A percentile compares a stretch with the other conserved stretches of the same genome.
Conservation (phyloP, 2,888 invertebrate species). For the Platerodrilus igneus region DNA sequence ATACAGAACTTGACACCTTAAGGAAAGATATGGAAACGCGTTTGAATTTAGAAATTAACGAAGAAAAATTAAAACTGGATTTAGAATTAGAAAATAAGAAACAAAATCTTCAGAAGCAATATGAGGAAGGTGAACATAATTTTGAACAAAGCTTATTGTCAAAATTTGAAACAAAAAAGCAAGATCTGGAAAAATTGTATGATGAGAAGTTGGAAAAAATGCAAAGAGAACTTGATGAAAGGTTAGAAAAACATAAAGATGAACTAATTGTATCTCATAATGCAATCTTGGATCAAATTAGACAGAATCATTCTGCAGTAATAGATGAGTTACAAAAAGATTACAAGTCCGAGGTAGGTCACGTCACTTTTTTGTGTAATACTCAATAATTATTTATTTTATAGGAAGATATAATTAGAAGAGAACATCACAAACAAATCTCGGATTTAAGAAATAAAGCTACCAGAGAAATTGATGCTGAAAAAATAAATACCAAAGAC, state of each 20-base stretch:
- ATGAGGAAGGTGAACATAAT: constrained; percentile 34
- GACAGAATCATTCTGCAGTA: constrained; percentile 56
- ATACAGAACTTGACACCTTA: constrained; percentile 49
- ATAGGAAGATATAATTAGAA: constrained; percentile 63
- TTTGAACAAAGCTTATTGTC: constrained; percentile 43
- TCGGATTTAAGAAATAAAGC: constrained; percentile 60
- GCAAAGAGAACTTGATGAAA: constrained; percentile 52
- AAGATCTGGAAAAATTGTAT: constrained; percentile 50
- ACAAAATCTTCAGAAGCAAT: constrained; percentile 41
- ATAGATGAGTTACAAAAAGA: constrained; percentile 60
- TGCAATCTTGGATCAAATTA: constrained; percentile 52
- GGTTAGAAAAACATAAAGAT: constrained; percentile 48
- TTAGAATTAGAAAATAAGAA: constrained; percentile 50
- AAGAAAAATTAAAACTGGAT: constrained; percentile 43
- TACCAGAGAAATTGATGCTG: constrained; percentile 48
- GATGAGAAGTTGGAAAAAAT: constrained; percentile 51
- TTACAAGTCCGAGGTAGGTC: constrained; percentile 58
- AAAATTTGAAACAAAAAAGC: constrained; percentile 40
- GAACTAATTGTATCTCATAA: constrained; percentile 54
- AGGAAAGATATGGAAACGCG: constrained; percentile 52
- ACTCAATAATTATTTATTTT: constrained; percentile 8
- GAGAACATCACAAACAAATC: constrained; percentile 63
- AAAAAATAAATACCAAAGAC: constrained; percentile 36
- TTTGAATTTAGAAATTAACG: constrained; percentile 38
- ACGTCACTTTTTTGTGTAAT: not conserved